These are phyloP conservation scores for Capitella teleta DNA, from an alignment of 1,140 invertebrate species.

Conservation along the genomic window DNA sequence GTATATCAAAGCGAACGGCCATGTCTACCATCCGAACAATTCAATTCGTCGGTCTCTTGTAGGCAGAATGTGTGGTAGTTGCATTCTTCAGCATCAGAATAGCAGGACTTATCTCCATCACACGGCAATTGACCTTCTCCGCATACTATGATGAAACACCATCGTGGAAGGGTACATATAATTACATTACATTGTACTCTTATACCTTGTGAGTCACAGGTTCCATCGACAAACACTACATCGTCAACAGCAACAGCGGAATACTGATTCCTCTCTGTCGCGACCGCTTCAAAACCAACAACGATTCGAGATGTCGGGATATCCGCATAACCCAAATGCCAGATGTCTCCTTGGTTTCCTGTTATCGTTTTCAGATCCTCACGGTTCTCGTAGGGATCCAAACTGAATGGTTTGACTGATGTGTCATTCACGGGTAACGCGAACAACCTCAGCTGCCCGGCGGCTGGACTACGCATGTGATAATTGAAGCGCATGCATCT, in stretches of 20 bases:
- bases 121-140: not conserved
- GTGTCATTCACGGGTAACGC: too few species aligned
- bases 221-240: not conserved
- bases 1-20: not conserved
- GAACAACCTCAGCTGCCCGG: too few species aligned
- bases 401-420: too few species aligned
- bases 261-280: not conserved
- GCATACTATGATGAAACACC: not conserved
- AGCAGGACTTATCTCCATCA: not conserved
- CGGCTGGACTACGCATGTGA: too few species aligned
- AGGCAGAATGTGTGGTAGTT: slow-evolving; percentile 6
- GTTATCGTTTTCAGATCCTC: too few species aligned
- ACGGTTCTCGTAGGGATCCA: too few species aligned
- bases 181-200: not conserved
- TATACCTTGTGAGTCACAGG: slow-evolving; percentile 3
- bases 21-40: not conserved
- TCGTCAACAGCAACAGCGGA: slow-evolving; percentile 5
- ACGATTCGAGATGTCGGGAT: not conserved
- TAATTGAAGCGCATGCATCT: slow-evolving; percentile 4
- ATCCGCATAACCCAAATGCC: not conserved
- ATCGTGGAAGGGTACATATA: not conserved
- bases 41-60: slow-evolving; percentile 3
- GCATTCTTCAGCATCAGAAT: not conserved
- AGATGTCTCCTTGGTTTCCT: not conserved
- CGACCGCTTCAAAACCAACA: slow-evolving; percentile 3